phyloP scores from a whole-genome alignment of 2,113 vertebrate genomes.

The Isurus oxyrinchus region DNA sequence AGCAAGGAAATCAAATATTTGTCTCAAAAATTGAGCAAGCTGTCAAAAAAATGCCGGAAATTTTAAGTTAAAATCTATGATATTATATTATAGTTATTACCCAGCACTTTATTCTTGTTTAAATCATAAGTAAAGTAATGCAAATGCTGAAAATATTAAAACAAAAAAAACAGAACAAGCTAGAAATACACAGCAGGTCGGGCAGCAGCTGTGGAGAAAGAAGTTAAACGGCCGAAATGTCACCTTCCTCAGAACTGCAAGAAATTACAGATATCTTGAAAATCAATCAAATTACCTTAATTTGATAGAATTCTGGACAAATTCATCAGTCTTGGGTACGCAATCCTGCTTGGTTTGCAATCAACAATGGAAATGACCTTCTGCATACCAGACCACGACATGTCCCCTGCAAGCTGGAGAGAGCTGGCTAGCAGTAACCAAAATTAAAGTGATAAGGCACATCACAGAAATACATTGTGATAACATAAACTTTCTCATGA shows the following conservation, averaged over 20 bases:
- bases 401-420: neutral
- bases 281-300: neutral
- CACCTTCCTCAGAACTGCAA: neutral
- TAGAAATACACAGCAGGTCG: neutral
- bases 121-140: neutral
- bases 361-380: neutral
- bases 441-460: neutral
- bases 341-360: neutral
- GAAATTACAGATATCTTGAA: neutral
- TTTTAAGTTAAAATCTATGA: neutral
- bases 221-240: neutral
- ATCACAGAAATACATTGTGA: neutral
- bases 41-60: neutral
- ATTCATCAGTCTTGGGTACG: neutral
- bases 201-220: neutral
- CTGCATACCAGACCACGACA: neutral
- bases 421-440: neutral
- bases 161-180: neutral
- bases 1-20: neutral
- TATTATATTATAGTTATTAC: neutral
- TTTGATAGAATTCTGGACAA: neutral
- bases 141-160: neutral
- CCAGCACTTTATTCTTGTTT: neutral
- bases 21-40: neutral
- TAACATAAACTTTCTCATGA: neutral